These are phyloP conservation scores for Popillia japonica DNA, from an alignment of 1,140 invertebrate genomes.

Conservation along the genomic window DNA sequence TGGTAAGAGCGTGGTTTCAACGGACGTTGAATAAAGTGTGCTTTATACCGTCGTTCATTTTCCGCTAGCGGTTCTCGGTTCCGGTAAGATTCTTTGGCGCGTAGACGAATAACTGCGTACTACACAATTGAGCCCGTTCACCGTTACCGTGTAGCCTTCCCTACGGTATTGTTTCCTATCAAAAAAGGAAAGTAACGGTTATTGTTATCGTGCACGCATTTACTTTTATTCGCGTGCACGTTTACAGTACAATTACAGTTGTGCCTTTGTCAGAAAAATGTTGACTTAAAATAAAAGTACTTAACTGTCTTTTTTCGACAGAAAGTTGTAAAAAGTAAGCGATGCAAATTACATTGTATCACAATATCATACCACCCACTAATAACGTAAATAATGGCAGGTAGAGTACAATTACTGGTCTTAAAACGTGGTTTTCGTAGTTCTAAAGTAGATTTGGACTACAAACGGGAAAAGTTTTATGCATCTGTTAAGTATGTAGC, in stretches of 20 bases:
- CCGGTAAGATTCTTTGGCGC: background rate
- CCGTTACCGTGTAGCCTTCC: background rate
- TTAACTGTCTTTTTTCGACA: too few species aligned
- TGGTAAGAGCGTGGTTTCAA: background rate
- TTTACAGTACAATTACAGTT: background rate
- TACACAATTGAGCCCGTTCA: background rate
- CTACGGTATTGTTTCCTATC: background rate
- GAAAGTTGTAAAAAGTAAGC: too few species aligned
- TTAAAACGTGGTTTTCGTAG: too few species aligned
- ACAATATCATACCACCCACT: too few species aligned
- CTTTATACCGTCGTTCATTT: background rate
- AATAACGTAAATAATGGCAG: too few species aligned
- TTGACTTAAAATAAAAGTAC: background rate
- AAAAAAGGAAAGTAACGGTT: background rate
- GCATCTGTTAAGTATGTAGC: too few species aligned
- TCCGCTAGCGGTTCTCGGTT: background rate
- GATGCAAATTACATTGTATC: too few species aligned
- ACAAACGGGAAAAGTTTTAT: too few species aligned
- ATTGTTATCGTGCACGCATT: constrained; percentile 13
- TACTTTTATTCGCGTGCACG: background rate
- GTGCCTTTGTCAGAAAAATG: background rate
- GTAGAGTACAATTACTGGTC: too few species aligned
- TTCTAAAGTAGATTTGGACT: too few species aligned
- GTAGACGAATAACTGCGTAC: background rate
- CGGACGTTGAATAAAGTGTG: background rate